Evolutionary conservation across 2,797 vertebrate genomes (phyloP), one percentile per base, ranked within the genome.

Genomic region (Staurois parvus): DNA sequence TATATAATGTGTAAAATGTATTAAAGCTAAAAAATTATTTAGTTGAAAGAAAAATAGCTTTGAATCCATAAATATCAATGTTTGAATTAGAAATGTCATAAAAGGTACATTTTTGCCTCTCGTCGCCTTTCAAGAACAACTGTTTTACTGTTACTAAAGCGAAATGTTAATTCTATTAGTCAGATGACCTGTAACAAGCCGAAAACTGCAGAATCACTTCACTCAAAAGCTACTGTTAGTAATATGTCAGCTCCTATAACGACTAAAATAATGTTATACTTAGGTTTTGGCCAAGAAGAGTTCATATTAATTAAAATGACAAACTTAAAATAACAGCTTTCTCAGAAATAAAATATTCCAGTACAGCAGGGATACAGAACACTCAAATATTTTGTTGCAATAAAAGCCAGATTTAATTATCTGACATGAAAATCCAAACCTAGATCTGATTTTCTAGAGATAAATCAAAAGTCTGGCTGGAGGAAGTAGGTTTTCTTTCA

Each of bases 391-490:
- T 73, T 73, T 13, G n/a, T 73, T 42, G 70, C 37, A 73, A 42
- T 28, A n/a, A 73, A 73, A 28, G 40, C 40, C 40, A 26, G n/a
- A n/a, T 59, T 72, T 59, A 45, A 48, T 45, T 45, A 81, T 81
- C 24, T 56, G 67, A 80, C 32, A 28, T 32, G 30, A 79, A 30
- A 30, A 67, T 15, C 28, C 17, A 26, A 19, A 70, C 68, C 69
- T 68, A 52, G n/a, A 15, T 72, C 48, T 40, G 68, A 37, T 74
- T 76, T 59, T 59, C 29, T 8, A 74, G 21, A 82, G 72, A 82
- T 74, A 83, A 34, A 75, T 75, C 59, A 66, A 66, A 74, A 66
- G 28, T 21, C 59, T 48, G 29, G 37, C 29, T 83, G 62, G 59
- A 83, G 42, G 48, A 74, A 64, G 72, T 76, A 66, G n/a, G 28